These are phyloP conservation scores for Malacosoma neustria DNA, from an alignment of 2,888 invertebrate species.

Conservation along the genomic window DNA sequence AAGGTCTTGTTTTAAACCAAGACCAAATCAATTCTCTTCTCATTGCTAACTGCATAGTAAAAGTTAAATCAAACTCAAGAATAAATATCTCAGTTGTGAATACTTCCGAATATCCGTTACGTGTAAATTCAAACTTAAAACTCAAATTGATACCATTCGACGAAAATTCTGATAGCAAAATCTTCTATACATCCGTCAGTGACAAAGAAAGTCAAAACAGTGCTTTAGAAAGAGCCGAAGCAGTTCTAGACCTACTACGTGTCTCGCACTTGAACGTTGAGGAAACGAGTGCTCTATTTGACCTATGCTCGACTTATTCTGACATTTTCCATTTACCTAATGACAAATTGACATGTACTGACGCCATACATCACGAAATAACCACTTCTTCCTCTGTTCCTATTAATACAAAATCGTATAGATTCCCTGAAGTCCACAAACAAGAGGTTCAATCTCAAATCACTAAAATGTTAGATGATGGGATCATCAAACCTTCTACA, in stretches of 20 bases:
- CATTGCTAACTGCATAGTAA: no score
- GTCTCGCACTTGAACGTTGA: neutral
- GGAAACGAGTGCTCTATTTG: neutral
- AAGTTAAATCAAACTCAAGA: no score
- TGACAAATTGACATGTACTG: neutral
- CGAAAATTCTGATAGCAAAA: neutral
- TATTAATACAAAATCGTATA: neutral
- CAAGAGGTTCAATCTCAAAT: slow-evolving; percentile 4
- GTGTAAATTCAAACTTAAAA: no score
- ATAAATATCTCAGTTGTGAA: no score
- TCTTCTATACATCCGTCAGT: neutral
- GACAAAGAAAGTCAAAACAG: neutral
- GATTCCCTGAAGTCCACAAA: neutral
- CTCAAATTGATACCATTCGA: no score
- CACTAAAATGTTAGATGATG: slow-evolving; percentile 1
- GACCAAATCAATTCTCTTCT: no score
- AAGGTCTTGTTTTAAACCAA: no score
- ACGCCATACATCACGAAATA: neutral
- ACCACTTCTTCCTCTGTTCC: neutral
- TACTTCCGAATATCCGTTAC: no score
- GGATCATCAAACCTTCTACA: slow-evolving; percentile 1
- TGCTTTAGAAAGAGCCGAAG: neutral
- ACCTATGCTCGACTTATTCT: neutral
- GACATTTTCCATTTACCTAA: neutral
- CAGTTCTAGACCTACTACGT: neutral